Conservation (phyloP, 2,113 vertebrate species). For the Trachemys scripta region DNA sequence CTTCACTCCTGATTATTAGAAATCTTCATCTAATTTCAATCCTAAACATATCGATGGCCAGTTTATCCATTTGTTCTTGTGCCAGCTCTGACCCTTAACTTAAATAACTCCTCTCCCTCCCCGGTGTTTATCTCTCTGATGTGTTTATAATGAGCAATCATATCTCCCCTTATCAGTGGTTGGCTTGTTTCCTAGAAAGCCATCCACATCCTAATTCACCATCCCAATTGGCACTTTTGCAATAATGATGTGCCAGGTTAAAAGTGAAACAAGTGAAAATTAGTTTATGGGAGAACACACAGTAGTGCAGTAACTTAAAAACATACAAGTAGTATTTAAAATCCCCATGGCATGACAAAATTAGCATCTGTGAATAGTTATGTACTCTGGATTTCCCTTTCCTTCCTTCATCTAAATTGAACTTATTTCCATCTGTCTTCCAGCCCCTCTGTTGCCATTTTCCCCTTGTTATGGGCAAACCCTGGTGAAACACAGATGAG, state of each 20-base stretch:
- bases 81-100: not conserved
- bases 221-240: not conserved
- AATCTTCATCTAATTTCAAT: too few relatives aligned
- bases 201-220: not conserved
- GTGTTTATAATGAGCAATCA: not conserved
- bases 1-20: not conserved
- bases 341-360: not conserved
- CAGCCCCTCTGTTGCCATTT: not conserved
- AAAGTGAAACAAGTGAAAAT: not conserved
- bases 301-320: not conserved
- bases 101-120: not conserved
- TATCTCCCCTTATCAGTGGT: too few relatives aligned
- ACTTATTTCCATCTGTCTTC: not conserved
- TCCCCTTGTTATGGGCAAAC: not conserved
- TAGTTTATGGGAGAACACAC: not conserved
- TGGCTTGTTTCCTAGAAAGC: not conserved
- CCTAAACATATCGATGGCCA: not conserved
- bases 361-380: not conserved
- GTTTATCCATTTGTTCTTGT: not conserved
- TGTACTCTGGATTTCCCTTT: not conserved
- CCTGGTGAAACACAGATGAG: not conserved
- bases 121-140: not conserved
- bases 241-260: not conserved
- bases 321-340: not conserved
- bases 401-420: not conserved